phyloP scores from a whole-genome alignment of 2,797 vertebrate genomes.

The Gambusia yucatana region DNA sequence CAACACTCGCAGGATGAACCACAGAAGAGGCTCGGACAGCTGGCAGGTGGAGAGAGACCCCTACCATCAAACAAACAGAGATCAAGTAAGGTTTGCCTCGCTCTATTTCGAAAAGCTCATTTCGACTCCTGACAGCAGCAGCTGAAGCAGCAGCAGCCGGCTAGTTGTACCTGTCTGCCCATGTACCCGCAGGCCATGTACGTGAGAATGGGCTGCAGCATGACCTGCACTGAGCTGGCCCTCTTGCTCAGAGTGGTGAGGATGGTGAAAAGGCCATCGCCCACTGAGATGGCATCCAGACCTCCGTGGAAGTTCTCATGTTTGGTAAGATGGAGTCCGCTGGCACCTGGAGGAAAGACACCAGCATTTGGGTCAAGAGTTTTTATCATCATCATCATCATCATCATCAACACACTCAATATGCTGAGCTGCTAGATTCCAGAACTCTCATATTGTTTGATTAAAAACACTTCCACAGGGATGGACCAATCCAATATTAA shows the following conservation, averaged over 20 bases:
- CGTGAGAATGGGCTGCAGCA: constrained; percentile 98
- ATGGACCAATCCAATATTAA: no score
- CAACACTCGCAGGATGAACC: constrained; percentile 97
- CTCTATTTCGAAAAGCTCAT: not conserved
- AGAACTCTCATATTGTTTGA: not conserved
- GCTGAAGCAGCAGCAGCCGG: not conserved
- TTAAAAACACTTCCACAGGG: not conserved
- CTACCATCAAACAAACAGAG: constrained; percentile 65
- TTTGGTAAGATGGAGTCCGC: constrained; percentile 97
- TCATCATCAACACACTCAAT: not conserved
- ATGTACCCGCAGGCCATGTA: constrained; percentile 99
- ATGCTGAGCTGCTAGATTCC: not conserved
- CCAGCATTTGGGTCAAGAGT: not conserved
- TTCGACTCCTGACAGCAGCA: not conserved
- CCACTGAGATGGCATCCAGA: constrained; percentile 97
- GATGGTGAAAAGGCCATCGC: constrained; percentile 97
- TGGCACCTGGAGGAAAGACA: constrained; percentile 86
- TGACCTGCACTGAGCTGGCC: constrained; percentile 95
- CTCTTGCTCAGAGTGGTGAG: constrained; percentile 97
- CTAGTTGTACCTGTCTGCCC: constrained; percentile 91
- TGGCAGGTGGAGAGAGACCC: constrained; percentile 98
- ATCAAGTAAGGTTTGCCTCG: not conserved
- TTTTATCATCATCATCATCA: not conserved
- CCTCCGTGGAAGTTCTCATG: constrained; percentile 99
- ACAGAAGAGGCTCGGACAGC: constrained; percentile 96